phyloP scores from a whole-genome alignment of 2,113 vertebrate species.

The Stegostoma tigrinum region DNA sequence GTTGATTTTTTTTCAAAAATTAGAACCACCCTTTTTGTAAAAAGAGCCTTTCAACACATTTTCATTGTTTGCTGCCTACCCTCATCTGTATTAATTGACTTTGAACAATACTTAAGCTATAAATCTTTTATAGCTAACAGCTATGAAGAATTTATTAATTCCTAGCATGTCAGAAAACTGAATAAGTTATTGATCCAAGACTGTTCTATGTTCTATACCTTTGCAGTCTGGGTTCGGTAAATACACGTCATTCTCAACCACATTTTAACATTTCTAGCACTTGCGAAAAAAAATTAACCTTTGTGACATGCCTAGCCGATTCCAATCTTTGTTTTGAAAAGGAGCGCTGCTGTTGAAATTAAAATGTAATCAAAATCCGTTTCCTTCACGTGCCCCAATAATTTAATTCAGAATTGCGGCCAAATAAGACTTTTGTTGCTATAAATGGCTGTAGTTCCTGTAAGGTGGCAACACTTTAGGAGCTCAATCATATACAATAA shows the following conservation, averaged over 20 bases:
- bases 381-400: background rate
- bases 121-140: background rate
- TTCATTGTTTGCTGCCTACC: background rate
- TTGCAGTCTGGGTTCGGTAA: background rate
- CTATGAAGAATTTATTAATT: background rate
- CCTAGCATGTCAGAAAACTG: background rate
- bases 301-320: background rate
- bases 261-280: background rate
- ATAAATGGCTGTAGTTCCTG: background rate
- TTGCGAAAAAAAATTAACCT: background rate
- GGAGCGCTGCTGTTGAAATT: background rate
- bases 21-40: background rate
- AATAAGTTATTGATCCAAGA: background rate
- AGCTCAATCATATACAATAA: background rate
- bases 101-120: background rate
- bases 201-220: too few species aligned
- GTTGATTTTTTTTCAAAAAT: background rate
- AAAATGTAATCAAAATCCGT: background rate
- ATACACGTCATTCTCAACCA: background rate
- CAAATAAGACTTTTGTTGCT: background rate
- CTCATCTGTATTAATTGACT: background rate
- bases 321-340: background rate
- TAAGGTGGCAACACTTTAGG: background rate
- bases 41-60: background rate
- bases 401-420: background rate